Base-by-base conservation (phyloP, 2,888 invertebrate species). In the Globia sparganii region DNA sequence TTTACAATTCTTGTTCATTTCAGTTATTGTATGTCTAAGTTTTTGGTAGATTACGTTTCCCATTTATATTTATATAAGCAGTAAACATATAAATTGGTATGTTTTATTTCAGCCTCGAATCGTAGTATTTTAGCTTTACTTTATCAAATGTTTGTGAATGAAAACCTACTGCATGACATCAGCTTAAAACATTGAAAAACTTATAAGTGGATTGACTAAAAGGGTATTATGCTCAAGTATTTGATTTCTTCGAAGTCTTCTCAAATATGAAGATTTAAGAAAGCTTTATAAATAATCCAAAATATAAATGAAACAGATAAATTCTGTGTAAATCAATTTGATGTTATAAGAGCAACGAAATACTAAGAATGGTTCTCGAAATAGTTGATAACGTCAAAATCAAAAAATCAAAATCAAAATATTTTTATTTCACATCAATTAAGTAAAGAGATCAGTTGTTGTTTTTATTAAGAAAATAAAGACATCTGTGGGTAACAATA, bases 161-260 rank as follows among this genome's bases (percentile, higher is more conserved):
- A 62, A 49, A 72, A 25, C 15, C 9, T 9, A 25, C 25, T 72
- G 53, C 31, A 68, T 73, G 31, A n/a, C 2, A 80, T 66, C 37
- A 80, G 59, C 34, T 49, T 69, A 61, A 56, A 40, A 53, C 31
- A 76, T 70, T 56, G 9, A 56, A 53, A 61, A 21, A 61, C 28
- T 18, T 80, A 34, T n/a, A 21, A 77, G 25, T 13, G 28, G 37
- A 65, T 76, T 69, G 46, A 40, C 40, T 65, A 5, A 18, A 59
- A 28, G 15, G 31, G 11, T 62, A 11, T 67, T 75, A n/a, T 31
- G 43, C n/a, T 49, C 28, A 28, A 2, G n/a, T 31, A 53, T 49
- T 58, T 18, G 56, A 62, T 62, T 58, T 71, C 46, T 82, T 34
- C 2, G 13, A 70, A 70, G 13, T 31, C 25, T 28, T 58, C n/a